Conservation (phyloP, 2,797 vertebrate genomes). For the Diplodus sargus region DNA sequence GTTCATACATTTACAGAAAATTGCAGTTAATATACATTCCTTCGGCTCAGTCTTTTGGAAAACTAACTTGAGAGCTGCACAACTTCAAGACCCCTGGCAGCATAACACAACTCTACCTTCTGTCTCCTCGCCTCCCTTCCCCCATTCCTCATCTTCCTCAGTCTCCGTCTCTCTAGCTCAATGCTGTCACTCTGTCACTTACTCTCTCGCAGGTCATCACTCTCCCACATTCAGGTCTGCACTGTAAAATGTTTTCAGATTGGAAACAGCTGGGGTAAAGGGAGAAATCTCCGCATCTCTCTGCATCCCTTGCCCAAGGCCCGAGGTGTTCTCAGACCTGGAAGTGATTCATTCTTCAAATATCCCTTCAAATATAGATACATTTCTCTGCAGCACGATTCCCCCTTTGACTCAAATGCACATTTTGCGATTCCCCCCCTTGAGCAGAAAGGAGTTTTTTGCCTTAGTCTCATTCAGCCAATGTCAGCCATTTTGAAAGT, state of each 20-base stretch:
- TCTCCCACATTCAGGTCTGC: constrained; percentile 69
- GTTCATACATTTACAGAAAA: constrained; percentile 24
- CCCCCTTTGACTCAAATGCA: constrained; percentile 25
- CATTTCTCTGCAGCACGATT: constrained; percentile 54
- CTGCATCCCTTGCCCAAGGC: constrained; percentile 42
- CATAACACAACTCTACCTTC: constrained; percentile 33
- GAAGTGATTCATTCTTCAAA: constrained; percentile 79
- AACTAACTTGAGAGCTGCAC: constrained; percentile 34
- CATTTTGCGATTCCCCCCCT: constrained; percentile 44
- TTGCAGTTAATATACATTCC: constrained; percentile 18
- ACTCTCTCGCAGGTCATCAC: constrained; percentile 78
- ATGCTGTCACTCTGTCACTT: constrained; percentile 79
- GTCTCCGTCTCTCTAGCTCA: constrained; percentile 63
- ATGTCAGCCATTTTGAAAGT: constrained; percentile 81
- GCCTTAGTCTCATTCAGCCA: constrained; percentile 71
- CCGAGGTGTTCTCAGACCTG: constrained; percentile 69
- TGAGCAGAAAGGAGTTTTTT: constrained; percentile 67
- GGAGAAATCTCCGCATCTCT: constrained; percentile 52
- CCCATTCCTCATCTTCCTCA: constrained; percentile 60
- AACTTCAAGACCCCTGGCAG: constrained; percentile 36
- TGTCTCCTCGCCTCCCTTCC: constrained; percentile 18
- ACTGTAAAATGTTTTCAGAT: constrained; percentile 73
- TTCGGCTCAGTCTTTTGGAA: constrained; percentile 36
- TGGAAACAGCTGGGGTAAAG: constrained; percentile 74
- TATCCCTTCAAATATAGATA: constrained; percentile 60